Evolutionary conservation across 2,113 vertebrate species (phyloP).

Genomic region (Alligator mississippiensis): DNA sequence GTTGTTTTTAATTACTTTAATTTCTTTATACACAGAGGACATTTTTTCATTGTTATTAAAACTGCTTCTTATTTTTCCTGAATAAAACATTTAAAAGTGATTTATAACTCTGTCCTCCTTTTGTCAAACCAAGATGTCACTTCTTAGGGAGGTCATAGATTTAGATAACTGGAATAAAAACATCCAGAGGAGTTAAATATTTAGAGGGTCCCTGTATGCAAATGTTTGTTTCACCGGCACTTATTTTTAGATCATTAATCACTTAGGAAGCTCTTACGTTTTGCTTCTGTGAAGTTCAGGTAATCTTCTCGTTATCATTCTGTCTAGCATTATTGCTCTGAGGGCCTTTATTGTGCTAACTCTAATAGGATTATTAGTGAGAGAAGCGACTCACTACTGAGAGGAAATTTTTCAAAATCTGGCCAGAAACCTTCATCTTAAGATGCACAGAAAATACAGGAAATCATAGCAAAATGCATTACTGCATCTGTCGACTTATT

Average conservation of each 20-base stretch:
- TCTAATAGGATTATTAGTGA: background rate
- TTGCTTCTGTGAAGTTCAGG: background rate
- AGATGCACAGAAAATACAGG: background rate
- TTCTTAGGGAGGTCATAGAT: background rate
- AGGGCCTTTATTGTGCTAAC: background rate
- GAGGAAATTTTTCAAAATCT: background rate
- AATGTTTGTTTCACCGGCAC: background rate
- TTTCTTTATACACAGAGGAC: background rate
- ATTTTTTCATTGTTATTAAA: background rate
- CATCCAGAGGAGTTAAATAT: background rate
- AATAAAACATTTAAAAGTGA: conserved; percentile 41
- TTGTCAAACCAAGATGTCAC: background rate
- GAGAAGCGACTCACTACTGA: background rate
- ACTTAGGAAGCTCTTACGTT: background rate
- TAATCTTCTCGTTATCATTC: background rate
- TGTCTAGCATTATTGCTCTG: background rate
- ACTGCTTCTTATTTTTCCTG: conserved; percentile 12
- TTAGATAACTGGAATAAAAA: background rate
- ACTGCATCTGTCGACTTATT: background rate
- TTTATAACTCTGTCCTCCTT: background rate
- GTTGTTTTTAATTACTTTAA: background rate
- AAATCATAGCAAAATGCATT: background rate
- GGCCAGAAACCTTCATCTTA: background rate
- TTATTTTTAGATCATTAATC: background rate
- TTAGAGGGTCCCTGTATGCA: background rate